A percentile compares a stretch with the other conserved stretches of the same genome.
phyloP scores from a whole-genome alignment of 2,113 vertebrate species.

The Shinisaurus crocodilurus region DNA sequence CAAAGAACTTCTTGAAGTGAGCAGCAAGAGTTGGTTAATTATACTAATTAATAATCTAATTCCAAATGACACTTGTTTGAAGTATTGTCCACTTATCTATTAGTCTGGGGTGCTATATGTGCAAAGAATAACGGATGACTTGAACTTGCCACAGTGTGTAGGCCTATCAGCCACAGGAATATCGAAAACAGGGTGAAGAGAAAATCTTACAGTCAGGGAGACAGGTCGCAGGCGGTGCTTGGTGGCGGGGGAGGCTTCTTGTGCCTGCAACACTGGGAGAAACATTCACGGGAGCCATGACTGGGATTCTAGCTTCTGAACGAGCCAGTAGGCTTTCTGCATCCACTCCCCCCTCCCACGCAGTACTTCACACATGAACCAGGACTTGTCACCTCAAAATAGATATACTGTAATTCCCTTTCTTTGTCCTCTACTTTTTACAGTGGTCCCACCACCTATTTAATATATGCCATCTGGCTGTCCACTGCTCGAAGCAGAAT shows the following conservation, averaged over 20 bases:
- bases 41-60: slow-evolving; percentile 50
- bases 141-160: slow-evolving; percentile 26
- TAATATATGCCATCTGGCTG: not conserved
- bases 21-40: slow-evolving; percentile 39
- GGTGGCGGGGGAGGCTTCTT: not conserved
- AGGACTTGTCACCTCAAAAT: not conserved
- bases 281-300: not conserved
- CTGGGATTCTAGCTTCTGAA: not conserved
- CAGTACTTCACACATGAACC: not conserved
- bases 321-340: not conserved
- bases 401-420: not conserved
- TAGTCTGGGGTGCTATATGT: slow-evolving; percentile 25
- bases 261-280: not conserved
- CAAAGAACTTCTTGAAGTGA: slow-evolving; percentile 28
- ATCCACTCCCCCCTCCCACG: too few species aligned
- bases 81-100: slow-evolving; percentile 34
- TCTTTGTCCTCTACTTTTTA: not conserved
- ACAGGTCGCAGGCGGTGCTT: not conserved
- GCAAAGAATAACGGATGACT: slow-evolving; percentile 7
- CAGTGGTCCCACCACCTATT: not conserved
- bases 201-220: not conserved
- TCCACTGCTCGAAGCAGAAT: not conserved
- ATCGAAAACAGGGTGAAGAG: not conserved
- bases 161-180: slow-evolving; percentile 10
- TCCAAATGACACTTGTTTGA: slow-evolving; percentile 43